These are phyloP conservation scores for Aythya baeri DNA, from an alignment of 2,113 vertebrate genomes.

Conservation along the genomic window DNA sequence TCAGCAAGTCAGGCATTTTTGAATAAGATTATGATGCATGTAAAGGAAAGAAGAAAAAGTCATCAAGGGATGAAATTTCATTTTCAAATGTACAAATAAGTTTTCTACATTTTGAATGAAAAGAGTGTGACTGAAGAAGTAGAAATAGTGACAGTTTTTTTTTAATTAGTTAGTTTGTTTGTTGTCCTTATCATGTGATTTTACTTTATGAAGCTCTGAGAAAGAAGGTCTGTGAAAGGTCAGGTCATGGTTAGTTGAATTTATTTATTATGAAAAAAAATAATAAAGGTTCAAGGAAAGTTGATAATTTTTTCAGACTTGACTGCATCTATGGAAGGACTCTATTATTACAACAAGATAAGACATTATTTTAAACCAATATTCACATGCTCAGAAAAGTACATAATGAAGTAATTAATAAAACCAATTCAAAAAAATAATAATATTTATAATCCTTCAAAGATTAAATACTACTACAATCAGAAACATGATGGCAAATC, in stretches of 20 bases:
- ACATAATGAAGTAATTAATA: not conserved
- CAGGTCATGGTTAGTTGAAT: not conserved
- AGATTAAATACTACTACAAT: not conserved
- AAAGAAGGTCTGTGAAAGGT: not conserved
- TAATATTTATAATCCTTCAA: not conserved
- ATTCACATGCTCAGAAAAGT: not conserved
- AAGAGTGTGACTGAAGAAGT: not conserved
- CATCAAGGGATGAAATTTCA: not conserved
- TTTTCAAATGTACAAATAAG: not conserved
- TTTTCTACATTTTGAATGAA: not conserved
- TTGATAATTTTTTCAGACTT: not conserved
- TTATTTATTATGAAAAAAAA: not conserved
- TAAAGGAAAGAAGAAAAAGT: not conserved
- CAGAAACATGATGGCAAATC: not conserved
- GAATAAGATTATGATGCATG: not conserved
- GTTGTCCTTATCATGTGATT: not conserved
- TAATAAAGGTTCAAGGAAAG: not conserved
- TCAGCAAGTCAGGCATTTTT: not conserved
- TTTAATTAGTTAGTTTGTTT: not conserved
- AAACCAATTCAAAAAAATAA: not conserved
- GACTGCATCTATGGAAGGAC: not conserved
- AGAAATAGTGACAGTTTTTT: not conserved
- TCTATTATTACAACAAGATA: not conserved
- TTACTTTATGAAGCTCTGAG: not conserved
- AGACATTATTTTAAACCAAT: not conserved